Base-by-base conservation (phyloP, 2,113 vertebrate species). In the Alligator mississippiensis region DNA sequence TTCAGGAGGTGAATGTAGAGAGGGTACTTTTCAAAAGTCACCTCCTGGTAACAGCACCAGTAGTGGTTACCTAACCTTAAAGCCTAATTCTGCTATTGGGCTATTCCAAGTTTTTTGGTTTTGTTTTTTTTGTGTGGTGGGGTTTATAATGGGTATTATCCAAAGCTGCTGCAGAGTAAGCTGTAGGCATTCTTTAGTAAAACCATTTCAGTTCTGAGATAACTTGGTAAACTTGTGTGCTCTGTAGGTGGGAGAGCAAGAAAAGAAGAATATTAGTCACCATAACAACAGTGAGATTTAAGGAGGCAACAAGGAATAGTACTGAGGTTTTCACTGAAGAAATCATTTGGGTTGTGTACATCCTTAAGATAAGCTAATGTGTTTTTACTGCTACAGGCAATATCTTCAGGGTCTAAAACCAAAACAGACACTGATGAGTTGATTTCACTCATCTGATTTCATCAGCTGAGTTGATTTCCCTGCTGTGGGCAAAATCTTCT, bases 181-280 rank as follows among this genome's bases (percentile, higher is more conserved):
- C 19, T 68, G 15, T 87, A 79, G 80, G 3, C 78, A 84, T 91
- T 85, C 57, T 85, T 93, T 77, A 88, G 22, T 83, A 57, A 92
- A 95, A 17, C 62, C 61, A 19, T 15, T 72, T 93, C 90, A 70
- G 92, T 80, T 89, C 76, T 84, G 58, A 89, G 93, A 70, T 77
- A 90, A 89, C 38, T 80, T 74, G 58, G 27, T 82, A 75, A 90
- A 60, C 64, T 47, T 47, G 47, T 9, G 7, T 88, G 47, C 55
- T 94, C 47, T 75, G 27, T 82, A 66, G 27, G 59, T 60, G 24
- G 72, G 47, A 90, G 57, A 75, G 92, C 90, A 70, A 80, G 47
- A 90, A 63, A 76, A 90, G 59, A 92, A 95, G 76, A 85, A 66
- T 63, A 80, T 63, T 0, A 55, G 74, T 90, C 27, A 30, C 66